Evolutionary conservation across 1,140 invertebrate genomes (phyloP).

Genomic region (Ridgeia piscesae): DNA sequence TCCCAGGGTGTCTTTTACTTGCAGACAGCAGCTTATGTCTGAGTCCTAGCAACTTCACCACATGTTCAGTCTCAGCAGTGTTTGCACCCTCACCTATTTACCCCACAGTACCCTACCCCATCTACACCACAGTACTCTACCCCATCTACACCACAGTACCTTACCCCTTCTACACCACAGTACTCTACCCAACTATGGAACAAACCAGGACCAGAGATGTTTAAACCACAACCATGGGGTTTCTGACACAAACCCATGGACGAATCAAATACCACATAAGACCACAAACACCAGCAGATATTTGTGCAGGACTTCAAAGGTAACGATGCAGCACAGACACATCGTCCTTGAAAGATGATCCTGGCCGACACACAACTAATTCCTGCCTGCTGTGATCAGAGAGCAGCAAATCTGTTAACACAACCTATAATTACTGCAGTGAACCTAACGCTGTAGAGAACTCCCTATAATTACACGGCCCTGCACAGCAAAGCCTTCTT

Average conservation of each 20-base stretch:
- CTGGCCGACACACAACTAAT: background rate
- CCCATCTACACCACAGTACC: no score
- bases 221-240: background rate
- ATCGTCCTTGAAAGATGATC: background rate
- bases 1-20: no score
- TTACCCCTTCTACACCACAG: no score
- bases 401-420: background rate
- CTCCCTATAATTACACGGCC: background rate
- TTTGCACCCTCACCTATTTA: no score
- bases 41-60: no score
- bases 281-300: background rate
- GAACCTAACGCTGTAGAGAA: background rate
- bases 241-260: background rate
- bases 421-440: background rate
- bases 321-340: background rate
- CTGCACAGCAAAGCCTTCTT: background rate
- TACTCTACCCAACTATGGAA: no score
- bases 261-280: background rate
- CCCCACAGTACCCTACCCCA: no score
- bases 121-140: no score
- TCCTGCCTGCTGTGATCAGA: background rate
- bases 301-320: background rate
- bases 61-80: no score
- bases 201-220: background rate
- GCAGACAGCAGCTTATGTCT: no score